Percentiles rank a stretch among this genome's conserved stretches.
These are phyloP conservation scores for Steinernema feltiae DNA, from an alignment of 1,140 invertebrate genomes.

Conservation along the genomic window DNA sequence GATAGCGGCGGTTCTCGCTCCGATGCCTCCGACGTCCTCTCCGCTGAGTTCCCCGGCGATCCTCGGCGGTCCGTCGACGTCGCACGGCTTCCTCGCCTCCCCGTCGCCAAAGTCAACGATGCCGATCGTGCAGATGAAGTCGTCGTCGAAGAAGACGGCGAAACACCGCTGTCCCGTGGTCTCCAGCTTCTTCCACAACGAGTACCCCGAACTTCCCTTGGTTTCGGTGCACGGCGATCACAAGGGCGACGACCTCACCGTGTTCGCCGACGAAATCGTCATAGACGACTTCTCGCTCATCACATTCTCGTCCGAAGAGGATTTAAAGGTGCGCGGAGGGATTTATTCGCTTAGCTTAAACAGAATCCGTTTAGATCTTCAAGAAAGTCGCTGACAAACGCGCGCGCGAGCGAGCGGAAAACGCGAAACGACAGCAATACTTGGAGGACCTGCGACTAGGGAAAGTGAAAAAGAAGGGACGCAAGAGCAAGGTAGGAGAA, in stretches of 20 bases:
- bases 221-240: neutral
- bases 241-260: neutral
- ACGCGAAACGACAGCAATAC: neutral
- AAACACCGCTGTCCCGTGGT: neutral
- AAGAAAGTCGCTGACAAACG: neutral
- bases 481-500: neutral
- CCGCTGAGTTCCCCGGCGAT: neutral
- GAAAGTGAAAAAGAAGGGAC: constrained; percentile 3
- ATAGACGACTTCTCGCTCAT: constrained; percentile 3
- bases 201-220: neutral
- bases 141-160: neutral
- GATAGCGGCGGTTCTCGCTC: neutral
- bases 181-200: neutral
- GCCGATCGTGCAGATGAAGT: neutral
- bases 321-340: neutral
- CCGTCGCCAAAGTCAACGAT: neutral
- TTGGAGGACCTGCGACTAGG: neutral
- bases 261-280: neutral
- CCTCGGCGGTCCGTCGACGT: neutral
- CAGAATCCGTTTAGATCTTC: neutral
- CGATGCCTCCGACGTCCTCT: neutral
- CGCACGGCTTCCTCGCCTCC: neutral
- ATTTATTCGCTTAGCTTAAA: neutral
- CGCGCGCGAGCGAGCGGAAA: neutral
- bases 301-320: neutral